Percentiles rank a stretch among this genome's conserved stretches.
These are phyloP conservation scores for Scelioninae gen. 2 DNA, from an alignment of 2,888 invertebrate genomes.

Conservation along the genomic window DNA sequence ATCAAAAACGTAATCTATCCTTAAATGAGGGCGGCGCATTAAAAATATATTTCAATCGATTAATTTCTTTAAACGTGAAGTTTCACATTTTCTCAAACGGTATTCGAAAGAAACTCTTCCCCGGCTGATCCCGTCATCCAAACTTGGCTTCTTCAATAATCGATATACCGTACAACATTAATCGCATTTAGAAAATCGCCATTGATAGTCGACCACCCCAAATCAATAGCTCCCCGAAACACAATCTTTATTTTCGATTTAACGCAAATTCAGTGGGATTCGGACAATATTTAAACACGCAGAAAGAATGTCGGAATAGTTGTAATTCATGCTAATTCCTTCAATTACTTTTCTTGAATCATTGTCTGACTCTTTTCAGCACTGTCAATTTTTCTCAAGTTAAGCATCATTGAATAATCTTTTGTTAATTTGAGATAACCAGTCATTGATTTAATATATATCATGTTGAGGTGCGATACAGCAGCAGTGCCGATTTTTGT, in stretches of 20 bases:
- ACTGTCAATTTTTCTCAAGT: too few species aligned
- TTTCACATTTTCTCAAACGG: slow-evolving; percentile 1
- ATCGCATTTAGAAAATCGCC: slow-evolving; percentile 35
- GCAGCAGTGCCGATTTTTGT: too few species aligned
- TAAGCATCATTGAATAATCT: too few species aligned
- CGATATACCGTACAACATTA: slow-evolving; percentile 46
- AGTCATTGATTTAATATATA: too few species aligned
- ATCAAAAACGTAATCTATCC: slow-evolving; percentile 44
- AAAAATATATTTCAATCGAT: slow-evolving; percentile 26
- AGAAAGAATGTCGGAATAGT: too few species aligned
- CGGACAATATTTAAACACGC: too few species aligned
- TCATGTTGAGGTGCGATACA: too few species aligned
- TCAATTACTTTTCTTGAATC: too few species aligned
- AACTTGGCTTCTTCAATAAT: slow-evolving; percentile 9
- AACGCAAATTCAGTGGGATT: background rate
- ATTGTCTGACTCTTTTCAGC: too few species aligned
- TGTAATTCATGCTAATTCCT: too few species aligned
- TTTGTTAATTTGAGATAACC: too few species aligned
- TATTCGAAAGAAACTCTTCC: background rate
- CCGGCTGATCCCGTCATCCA: slow-evolving; percentile 10
- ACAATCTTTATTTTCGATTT: slow-evolving; percentile 5
- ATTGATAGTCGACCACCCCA: slow-evolving; percentile 37
- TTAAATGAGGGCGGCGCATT: slow-evolving; percentile 14
- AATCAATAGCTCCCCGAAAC: slow-evolving; percentile 24
- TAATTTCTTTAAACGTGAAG: slow-evolving; percentile 11